Evolutionary conservation across 1,140 invertebrate genomes (phyloP), one percentile per base, ranked within the genome.

Genomic region (Chironomus striatipennis): DNA sequence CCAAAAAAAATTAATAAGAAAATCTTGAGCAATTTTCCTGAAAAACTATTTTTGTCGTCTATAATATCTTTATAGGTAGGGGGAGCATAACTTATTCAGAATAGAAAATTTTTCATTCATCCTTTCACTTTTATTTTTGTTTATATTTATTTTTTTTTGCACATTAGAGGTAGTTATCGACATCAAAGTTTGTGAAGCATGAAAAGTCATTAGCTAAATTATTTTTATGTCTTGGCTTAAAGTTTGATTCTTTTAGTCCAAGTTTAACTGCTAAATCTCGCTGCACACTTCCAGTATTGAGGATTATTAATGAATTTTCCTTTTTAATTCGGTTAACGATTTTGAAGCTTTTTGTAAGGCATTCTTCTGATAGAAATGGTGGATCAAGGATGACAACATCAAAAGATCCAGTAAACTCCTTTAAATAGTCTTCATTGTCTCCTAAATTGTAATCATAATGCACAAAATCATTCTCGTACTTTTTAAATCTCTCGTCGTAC

Each of bases 301-400:
- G 83, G 42, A 98, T 86, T 70, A 98, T 88, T 80, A 96, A 93
- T 9, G 76, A 74, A 0, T 77, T 72, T 6, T 88, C 84, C 80
- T 93, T 93, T 0, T 88, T 81, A 67, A 98, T 79, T 77, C 88
- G 88, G 77, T 90, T 90, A 6, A 97, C 88, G 0, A 96, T 95
- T 64, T 87, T 81, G 0, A 93, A 87, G 24, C 89, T 91, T 85
- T 97, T 97, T 2, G 87, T 87, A 17, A 98, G 85, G 84, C 97
- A 98, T 83, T 98, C 96, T 77, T 95, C 90, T 0, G 94, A 93
- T 7, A 98, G 83, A 84, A 97, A 98, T 10, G 97, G 97, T 10
- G 97, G 96, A 86, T 98, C 96, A 0, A 91, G 93, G 74, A 98
- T 85, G 2, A 98, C 90, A 17, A 98, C 78, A 82, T 97, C 93